These are phyloP conservation scores for Rhinolophus sinicus DNA, from an alignment of 2,113 vertebrate genomes.

Conservation along the genomic window DNA sequence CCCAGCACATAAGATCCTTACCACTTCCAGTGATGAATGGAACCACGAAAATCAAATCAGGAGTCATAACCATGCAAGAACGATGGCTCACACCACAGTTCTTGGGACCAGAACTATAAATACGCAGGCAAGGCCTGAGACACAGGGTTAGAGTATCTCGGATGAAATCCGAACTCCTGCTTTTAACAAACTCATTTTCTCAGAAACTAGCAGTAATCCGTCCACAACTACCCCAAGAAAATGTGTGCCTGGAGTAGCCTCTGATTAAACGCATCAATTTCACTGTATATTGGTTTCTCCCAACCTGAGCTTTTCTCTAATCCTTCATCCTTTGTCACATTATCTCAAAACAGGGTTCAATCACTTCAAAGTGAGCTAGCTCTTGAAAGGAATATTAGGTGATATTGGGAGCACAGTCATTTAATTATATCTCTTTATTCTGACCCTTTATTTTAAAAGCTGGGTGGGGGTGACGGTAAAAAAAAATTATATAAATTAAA, in stretches of 20 bases:
- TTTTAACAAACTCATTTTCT: not conserved
- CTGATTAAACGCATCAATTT: not conserved
- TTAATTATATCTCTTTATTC: conserved; percentile 1
- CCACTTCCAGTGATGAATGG: not conserved
- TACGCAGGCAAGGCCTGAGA: not conserved
- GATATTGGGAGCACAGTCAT: not conserved
- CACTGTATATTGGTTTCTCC: not conserved
- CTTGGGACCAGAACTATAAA: not conserved
- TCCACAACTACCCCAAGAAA: not conserved
- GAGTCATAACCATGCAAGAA: not conserved
- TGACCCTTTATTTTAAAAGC: not conserved
- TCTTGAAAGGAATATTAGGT: not conserved
- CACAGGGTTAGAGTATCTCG: not conserved
- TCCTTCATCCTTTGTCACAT: not conserved
- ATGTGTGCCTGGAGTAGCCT: not conserved
- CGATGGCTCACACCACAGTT: not conserved
- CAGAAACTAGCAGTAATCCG: not conserved
- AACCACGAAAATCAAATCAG: not conserved
- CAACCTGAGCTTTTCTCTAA: not conserved
- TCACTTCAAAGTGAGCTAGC: not conserved
- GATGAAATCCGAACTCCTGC: conserved; percentile 7
- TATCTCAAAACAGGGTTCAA: not conserved
- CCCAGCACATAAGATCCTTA: not conserved
- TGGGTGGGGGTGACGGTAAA: not conserved
- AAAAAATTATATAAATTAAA: not conserved